A percentile compares a stretch with the other conserved stretches of the same genome.
Conservation (phyloP, 2,888 invertebrate species). For the Formica aserva region DNA sequence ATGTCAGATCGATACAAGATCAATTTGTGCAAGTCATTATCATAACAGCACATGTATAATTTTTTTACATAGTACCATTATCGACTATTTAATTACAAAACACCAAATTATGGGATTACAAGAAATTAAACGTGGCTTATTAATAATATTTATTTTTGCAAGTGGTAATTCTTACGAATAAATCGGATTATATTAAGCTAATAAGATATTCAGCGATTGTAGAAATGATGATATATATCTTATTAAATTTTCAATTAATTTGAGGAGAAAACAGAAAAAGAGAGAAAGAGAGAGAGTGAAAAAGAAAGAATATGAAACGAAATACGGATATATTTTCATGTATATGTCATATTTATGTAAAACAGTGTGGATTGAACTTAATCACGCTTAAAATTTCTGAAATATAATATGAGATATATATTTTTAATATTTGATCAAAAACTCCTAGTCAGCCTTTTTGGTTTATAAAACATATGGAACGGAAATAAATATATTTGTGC, state of each 20-base stretch:
- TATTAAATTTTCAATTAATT: slow-evolving; percentile 16
- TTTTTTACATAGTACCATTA: slow-evolving; percentile 4
- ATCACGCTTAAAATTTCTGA: neutral
- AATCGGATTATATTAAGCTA: neutral
- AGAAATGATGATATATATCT: neutral
- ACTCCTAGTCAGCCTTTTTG: neutral
- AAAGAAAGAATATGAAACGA: neutral
- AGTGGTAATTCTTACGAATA: neutral
- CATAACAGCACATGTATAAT: neutral
- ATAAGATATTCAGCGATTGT: neutral
- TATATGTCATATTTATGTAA: neutral
- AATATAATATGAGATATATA: neutral
- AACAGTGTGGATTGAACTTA: neutral
- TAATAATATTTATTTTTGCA: neutral
- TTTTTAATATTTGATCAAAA: neutral
- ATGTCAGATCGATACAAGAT: neutral
- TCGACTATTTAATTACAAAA: slow-evolving; percentile 11
- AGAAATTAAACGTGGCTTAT: neutral
- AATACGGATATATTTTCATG: neutral
- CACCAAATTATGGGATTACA: neutral
- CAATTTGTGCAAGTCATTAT: slow-evolving; percentile 36
- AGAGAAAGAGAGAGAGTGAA: neutral
- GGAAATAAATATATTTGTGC: neutral
- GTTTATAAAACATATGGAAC: neutral
- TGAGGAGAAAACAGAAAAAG: neutral